phyloP scores from a whole-genome alignment of 2,888 invertebrate genomes.

The Ichneumoninae sp. region DNA sequence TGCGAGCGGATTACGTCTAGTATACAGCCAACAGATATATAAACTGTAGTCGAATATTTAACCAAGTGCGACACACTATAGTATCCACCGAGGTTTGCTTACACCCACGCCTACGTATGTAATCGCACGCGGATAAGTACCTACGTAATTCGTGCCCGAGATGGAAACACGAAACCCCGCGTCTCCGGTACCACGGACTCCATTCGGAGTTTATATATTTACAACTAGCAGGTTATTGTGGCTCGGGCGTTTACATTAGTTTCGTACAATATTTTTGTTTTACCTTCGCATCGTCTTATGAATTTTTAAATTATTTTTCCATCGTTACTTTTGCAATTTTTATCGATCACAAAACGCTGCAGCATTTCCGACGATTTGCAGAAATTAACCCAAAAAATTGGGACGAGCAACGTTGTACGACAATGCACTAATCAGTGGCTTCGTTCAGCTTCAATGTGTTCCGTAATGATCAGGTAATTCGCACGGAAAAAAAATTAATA shows the following conservation, averaged over 20 bases:
- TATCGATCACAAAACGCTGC: no score
- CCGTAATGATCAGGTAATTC: background rate
- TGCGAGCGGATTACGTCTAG: slow-evolving; percentile 48
- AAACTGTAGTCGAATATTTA: slow-evolving; percentile 42
- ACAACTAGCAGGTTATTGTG: background rate
- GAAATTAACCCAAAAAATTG: no score
- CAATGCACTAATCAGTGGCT: background rate
- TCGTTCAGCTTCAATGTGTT: background rate
- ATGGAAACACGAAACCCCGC: slow-evolving; percentile 58
- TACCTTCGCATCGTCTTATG: no score
- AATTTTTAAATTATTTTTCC: no score
- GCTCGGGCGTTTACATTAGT: background rate
- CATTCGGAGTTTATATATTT: slow-evolving; percentile 17
- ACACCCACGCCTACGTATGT: slow-evolving; percentile 58
- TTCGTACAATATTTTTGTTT: no score
- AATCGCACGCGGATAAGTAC: slow-evolving; percentile 60
- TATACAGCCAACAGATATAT: slow-evolving; percentile 7
- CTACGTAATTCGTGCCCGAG: slow-evolving; percentile 58
- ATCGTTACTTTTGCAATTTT: no score
- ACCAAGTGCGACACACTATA: slow-evolving; percentile 49
- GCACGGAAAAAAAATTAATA: background rate
- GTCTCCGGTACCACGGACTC: slow-evolving; percentile 38
- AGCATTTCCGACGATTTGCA: no score
- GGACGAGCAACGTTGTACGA: no score
- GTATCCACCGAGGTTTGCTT: slow-evolving; percentile 38